Evolutionary conservation across 1,140 invertebrate species (phyloP).

Genomic region (Stenopsyche tienmushanensis): DNA sequence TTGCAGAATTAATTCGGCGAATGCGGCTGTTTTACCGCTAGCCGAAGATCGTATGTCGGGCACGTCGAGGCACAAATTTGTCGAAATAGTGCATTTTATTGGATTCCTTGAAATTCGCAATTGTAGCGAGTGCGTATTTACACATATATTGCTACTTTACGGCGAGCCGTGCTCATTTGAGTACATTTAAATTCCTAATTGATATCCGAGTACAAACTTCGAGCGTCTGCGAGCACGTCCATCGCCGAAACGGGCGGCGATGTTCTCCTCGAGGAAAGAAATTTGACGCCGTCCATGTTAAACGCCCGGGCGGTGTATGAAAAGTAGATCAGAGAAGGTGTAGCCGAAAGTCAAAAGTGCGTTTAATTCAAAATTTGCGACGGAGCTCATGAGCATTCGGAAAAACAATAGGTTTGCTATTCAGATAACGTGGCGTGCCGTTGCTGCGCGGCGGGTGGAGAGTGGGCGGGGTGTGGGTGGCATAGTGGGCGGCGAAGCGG

Average conservation of each 20-base stretch:
- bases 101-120: too few relatives aligned
- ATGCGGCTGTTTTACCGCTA: too few relatives aligned
- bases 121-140: too few relatives aligned
- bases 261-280: not conserved
- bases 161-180: not conserved
- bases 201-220: not conserved
- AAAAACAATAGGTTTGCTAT: slow-evolving; percentile 16
- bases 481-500: slow-evolving; percentile 1
- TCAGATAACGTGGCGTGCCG: slow-evolving; percentile 17
- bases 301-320: not conserved
- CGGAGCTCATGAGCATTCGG: not conserved
- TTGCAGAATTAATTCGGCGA: too few relatives aligned
- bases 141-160: too few relatives aligned
- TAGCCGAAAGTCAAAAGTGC: not conserved
- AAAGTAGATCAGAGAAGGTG: not conserved
- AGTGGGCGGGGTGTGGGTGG: not conserved
- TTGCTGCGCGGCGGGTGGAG: not conserved
- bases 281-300: not conserved
- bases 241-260: not conserved
- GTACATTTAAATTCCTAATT: not conserved
- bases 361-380: not conserved
- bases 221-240: not conserved
- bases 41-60: too few relatives aligned
- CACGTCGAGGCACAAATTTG: too few relatives aligned
- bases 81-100: too few relatives aligned